Evolutionary conservation across 2,113 vertebrate genomes (phyloP), one percentile per base, ranked within the genome.

Genomic region (Cacatua alba): DNA sequence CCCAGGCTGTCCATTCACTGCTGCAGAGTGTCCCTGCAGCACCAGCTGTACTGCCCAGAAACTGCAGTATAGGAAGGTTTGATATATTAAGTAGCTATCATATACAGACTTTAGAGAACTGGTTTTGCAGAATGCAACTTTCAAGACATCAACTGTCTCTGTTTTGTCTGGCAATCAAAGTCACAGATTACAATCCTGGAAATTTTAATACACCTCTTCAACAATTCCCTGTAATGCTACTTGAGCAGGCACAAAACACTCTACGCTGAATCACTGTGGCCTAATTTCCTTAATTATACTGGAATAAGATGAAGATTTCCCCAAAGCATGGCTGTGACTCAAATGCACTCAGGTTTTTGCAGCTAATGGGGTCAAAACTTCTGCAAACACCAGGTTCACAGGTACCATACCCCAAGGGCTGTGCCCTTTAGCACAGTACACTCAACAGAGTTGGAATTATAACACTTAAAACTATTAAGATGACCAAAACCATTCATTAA

Each of bases 351-450:
- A 53, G 89, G 71, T 95, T 88, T 93, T 67, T 69, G 69, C 79
- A 63, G 55, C 74, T 97, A 97, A 97, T 94, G 95, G 92, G 93
- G 93, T 95, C 79, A 90, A 51, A 87, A 48, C 77, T 90, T 77
- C 55, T 31, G 68, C 70, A 75, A 92, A 83, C 82, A 53, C 51
- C 93, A 78, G 41, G 80, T 88, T 91, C 85, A 15, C 1, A 60
- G 81, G 67, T 90, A 92, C 37, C 72, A 21, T 0, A 28, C 53
- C 91, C 64, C 82, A 52, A 24, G 88, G 86, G 86, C 81, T 43
- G 39, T 8, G 43, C 77, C 55, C 72, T 89, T 60, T 82, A 89
- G 86, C 80, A 82, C 44, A 53, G 10, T 10, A n/a, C 33, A 83
- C 91, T 88, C 89, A 80, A 79, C 70, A 92, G 59, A 95, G 86